Base-by-base conservation (phyloP, 2,797 vertebrate genomes). In the Propithecus perrieri region DNA sequence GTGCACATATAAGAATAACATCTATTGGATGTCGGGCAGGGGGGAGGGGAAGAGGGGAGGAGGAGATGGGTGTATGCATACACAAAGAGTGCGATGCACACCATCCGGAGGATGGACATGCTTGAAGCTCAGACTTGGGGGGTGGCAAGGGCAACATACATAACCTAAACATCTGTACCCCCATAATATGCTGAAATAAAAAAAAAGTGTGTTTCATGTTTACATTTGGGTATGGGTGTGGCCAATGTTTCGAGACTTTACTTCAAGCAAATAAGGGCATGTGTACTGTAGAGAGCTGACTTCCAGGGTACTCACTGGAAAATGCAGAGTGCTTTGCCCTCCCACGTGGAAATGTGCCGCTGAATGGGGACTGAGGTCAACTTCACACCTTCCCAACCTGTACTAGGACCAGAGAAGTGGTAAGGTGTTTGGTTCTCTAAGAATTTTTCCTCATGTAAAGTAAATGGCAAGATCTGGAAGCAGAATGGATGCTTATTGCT, bases 371-470 rank as follows among this genome's bases (percentile, higher is more conserved):
- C 15, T 75, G 59, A 87, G 80, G 55, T 92, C 78, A 90, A 90
- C 17, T 85, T 85, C 59, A 38, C 2, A 33, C 33, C 57, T 87
- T 89, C 63, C 53, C 35, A 80, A 93, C 93, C 59, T 91, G 61
- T 81, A 89, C 38, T 85, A 50, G 41, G 63, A 87, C 14, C 18
- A 76, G 71, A 85, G 24, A 53, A 7, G 14, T 83, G n/a, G n/a
- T 91, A 41, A 95, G 30, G 38, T 63, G 7, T 89, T 95, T 89
- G 35, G 48, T 93, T 97, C 95, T 69, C 41, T 85, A 94, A 91
- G 87, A 91, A 72, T 81, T 88, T 88, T 43, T 81, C 81, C 38
- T 92, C 17, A 55, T 35, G 41, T 57, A 55, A 95, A 94, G 61
- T 86, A 87, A 87, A 67, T 75, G 88, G 46, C 65, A 89, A 72